Percentiles rank a stretch among this genome's conserved stretches.
Evolutionary conservation across 2,113 vertebrate species (phyloP).

Genomic region (Takifugu flavidus): DNA sequence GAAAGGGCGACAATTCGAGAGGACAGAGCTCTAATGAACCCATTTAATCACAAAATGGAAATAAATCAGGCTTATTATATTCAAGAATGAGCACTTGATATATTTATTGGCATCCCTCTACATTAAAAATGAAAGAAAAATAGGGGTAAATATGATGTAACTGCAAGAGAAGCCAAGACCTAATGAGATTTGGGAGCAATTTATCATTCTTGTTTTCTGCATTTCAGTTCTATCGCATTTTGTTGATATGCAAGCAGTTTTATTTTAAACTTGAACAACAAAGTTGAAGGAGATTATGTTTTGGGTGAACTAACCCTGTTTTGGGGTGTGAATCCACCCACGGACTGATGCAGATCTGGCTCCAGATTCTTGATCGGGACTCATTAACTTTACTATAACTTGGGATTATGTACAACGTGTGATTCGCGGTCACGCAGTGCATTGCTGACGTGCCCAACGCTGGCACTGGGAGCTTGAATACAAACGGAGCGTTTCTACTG

Average conservation of each 20-base stretch:
- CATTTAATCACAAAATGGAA: conserved; percentile 17
- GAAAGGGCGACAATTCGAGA: conserved; percentile 23
- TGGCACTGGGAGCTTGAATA: background rate
- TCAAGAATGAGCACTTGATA: background rate
- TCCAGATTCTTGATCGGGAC: too few species aligned
- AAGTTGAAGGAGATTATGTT: too few species aligned
- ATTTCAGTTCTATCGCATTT: background rate
- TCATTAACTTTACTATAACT: too few species aligned
- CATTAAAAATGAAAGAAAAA: conserved; percentile 15
- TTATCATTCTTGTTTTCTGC: background rate
- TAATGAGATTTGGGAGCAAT: background rate
- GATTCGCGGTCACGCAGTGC: too few species aligned
- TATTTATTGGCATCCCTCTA: conserved; percentile 9
- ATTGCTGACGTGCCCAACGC: background rate
- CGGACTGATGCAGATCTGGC: too few species aligned
- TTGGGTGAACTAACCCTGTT: too few species aligned
- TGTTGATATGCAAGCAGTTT: background rate
- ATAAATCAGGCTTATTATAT: conserved; percentile 1
- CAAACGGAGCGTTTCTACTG: background rate
- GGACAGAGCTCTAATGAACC: background rate
- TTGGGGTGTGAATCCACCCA: too few species aligned
- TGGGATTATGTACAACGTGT: too few species aligned
- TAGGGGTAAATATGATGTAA: conserved; percentile 5
- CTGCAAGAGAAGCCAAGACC: background rate
- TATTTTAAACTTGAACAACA: background rate